Evolutionary conservation across 2,888 invertebrate species (phyloP), one percentile per base, ranked within the genome.

Genomic region (Hemithea aestivaria): DNA sequence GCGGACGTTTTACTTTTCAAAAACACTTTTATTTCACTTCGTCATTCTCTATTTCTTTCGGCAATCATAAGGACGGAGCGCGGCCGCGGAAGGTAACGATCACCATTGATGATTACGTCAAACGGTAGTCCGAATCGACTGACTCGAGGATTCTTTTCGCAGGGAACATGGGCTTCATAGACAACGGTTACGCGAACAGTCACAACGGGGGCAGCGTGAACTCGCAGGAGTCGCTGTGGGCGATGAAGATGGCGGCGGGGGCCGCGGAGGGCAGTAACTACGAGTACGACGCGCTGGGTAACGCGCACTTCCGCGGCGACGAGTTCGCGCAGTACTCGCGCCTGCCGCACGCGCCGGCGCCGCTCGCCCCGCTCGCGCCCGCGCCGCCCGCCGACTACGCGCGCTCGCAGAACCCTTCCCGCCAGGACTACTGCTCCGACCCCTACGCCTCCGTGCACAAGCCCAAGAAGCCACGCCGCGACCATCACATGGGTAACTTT

Each of bases 121-220:
- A n/a, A n/a, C n/a, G n/a, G n/a, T 5, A 5, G 5, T 5, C 16
- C 5, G 3, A 5, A 16, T 16, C 16, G 16, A 16, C 3, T 16
- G 16, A 16, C 16, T n/a, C n/a, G n/a, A n/a, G 7, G 6, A 9
- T 9, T 23, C 10, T 7, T 4, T 11, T 27, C 1, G 10, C 48
- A 53, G 53, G 53, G 53, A 95, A 95, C 79, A 94, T 95, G 92
- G 94, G 93, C 48, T 96, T 96, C 84, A 91, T 95, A 84, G 96
- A 96, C 74, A 95, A 95, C 81, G 95, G 95, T 75, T 96, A 96
- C 81, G 94, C 96, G 42, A 96, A 96, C 75, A 96, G 96, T 43
- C 96, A 96, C 87, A 96, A 96, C 76, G 96, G 96, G n/a, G 96
- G 96, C 54, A 96, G 96, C 61, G 96, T 96, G 40, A 96, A 97